Base-by-base conservation (phyloP, 2,888 invertebrate genomes). In the Syrphus vitripennis region DNA sequence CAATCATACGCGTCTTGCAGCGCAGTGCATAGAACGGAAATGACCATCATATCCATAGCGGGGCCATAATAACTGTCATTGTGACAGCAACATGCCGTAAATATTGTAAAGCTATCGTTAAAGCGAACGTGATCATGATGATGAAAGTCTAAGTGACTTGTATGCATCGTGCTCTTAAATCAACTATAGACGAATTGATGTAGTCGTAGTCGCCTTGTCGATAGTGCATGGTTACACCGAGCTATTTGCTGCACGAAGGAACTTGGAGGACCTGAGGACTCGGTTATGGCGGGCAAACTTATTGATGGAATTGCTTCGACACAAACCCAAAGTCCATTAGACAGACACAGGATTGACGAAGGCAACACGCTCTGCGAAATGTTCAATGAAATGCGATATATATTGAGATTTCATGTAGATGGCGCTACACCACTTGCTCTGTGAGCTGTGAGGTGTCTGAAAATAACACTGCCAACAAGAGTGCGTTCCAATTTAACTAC, bases 401-500 rank as follows among this genome's bases (percentile, higher is more conserved):
- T 40, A 19, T 21, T 14, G 53, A 7, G 31, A 34, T 26, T 50
- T 59, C 40, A 74, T n/a, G n/a, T 31, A 67, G 69, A 76, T 63
- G 63, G 81, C 10, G 45, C 24, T 76, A 16, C 37, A 59, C 26
- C 48, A 29, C 70, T n/a, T n/a, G n/a, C n/a, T n/a, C n/a, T n/a
- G n/a, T n/a, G n/a, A n/a, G n/a, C n/a, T 31, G 31, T 65, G 48
- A 61, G 74, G 57, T 74, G 61, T 63, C 50, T 69, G 67, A 55
- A 34, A 72, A 69, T 83, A 78, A 69, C 72, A 79, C 53, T 71
- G 48, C 63, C 50, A 45, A 3, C 63, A 31, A 45, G 31, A 31
- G 67, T n/a, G n/a, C 48, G 67, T 69, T 76, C 84, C 26, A 81
- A 81, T 84, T 84, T 57, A 55, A 42, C 70, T 61, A 40, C 12